phyloP scores from a whole-genome alignment of 2,888 invertebrate genomes.

The Erebia palarica region DNA sequence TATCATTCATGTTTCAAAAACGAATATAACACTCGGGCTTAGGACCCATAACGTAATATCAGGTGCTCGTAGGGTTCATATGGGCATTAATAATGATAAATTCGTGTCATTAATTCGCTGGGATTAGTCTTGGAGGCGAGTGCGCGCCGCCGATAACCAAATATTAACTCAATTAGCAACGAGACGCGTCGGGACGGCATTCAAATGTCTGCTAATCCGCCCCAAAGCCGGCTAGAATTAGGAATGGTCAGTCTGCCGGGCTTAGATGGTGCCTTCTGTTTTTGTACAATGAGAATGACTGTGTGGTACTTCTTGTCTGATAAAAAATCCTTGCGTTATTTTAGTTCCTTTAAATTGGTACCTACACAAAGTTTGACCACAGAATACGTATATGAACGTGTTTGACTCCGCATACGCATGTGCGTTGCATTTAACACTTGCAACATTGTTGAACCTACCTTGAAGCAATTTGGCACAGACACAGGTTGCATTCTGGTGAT shows the following conservation, averaged over 20 bases:
- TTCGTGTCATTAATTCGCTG: conserved; percentile 77
- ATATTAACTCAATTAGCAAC: conserved; percentile 82
- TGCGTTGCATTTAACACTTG: no score
- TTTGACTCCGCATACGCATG: not conserved
- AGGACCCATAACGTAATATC: conserved; percentile 52
- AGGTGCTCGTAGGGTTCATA: conserved; percentile 68
- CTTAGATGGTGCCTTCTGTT: conserved; percentile 33
- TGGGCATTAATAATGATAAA: conserved; percentile 81
- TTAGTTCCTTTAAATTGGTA: not conserved
- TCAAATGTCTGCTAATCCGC: conserved; percentile 75
- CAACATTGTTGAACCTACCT: no score
- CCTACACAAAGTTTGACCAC: no score
- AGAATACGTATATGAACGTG: no score
- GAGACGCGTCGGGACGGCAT: conserved; percentile 64
- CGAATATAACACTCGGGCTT: conserved; percentile 35
- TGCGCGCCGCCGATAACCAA: conserved; percentile 81
- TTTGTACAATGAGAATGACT: conserved; percentile 18
- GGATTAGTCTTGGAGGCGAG: conserved; percentile 74
- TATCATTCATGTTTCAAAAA: conserved; percentile 25
- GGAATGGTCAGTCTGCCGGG: conserved; percentile 46
- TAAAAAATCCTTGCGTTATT: not conserved
- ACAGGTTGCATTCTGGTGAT: no score
- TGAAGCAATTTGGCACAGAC: no score
- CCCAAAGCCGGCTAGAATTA: conserved; percentile 47
- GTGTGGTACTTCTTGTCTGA: not conserved